Evolutionary conservation across 1,140 invertebrate species (phyloP), one percentile per base, ranked within the genome.

Genomic region (Trinorchestia longiramus): DNA sequence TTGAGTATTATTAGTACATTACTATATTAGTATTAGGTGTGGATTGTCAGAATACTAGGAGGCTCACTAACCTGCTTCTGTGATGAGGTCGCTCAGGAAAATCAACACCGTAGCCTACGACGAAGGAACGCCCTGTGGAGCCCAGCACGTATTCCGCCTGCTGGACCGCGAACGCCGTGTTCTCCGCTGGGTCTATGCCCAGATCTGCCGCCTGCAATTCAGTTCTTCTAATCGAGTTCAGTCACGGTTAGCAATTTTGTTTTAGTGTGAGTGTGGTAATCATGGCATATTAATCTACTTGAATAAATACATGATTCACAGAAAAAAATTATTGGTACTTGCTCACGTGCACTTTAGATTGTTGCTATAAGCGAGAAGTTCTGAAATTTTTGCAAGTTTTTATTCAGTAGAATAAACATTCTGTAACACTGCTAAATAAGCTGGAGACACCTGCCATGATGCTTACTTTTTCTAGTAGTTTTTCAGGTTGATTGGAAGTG

Each of bases 81-180:
- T 94, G 91, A 40, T 94, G 91, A 44, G 43, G 43, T 36, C 91
- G 43, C n/a, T 47, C 91, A 94, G 91, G 91, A 36, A 44, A 47
- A 15, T n/a, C 45, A 94, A 94, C 91, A 23, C 91, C 91, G 45
- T 17, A 94, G 45, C 91, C 91, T 11, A 94, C 45, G 23, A 94
- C 91, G 45, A 94, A 94, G 43, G 91, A 94, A 23, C 91, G 43
- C 11, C 91, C 91, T n/a, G 91, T 94, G 11, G 91, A 94, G 43
- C 91, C 91, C 43, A 94, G 91, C 11, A n/a, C 45, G 40, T 94
- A 94, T 23, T 94, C 91, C 43, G 45, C 91, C 45, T 94, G 91
- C 45, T 47, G 91, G 43, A 44, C 43, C 1, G 91, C 91, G 62
- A 77, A 77, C 62, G 62, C 62, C 62, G 15, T 77, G 62, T 77